Base-by-base conservation (phyloP, 2,888 invertebrate genomes). In the Ennomos fuscantarius region DNA sequence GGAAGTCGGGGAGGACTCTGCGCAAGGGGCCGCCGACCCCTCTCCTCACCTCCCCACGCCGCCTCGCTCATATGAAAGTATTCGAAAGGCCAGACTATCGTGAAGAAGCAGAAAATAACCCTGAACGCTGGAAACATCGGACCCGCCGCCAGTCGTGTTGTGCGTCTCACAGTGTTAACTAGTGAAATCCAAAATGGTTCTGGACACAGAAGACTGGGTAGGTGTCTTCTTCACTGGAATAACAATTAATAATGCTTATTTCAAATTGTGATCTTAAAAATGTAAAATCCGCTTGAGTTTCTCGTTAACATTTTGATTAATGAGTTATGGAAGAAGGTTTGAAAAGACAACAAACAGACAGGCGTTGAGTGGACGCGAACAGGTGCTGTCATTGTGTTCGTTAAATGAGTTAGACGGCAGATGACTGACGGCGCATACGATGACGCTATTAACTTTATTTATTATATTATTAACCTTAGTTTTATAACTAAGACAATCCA, bases 101-200 rank as follows among this genome's bases (percentile, higher is more conserved):
- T 82, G 84, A 79, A 82, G 74, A 79, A 86, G 88, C 88, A 86
- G 88, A 90, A 84, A 91, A 92, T 92, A 92, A 90, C 89, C 88
- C 89, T 86, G 89, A 88, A 87, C 88, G 89, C 84, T 88, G 91
- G 87, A 89, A 87, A 77, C 87, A 77, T 74, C 80, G 83, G 76
- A 79, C 73, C 81, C 70, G 78, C 78, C 75, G 82, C 76, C 91
- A 92, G 91, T 92, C 91, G 91, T 92, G 91, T 91, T 91, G 91
- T 92, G 91, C 89, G 90, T 90, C 91, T 91, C 91, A 87, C 76
- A 89, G 91, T 91, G 91, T 81, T 89, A 89, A 88, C 91, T 81
- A 89, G 92, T 92, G 90, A 89, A 81, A 86, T 84, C 78, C 81
- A 89, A 84, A 82, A 92, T 92, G 92, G 91, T 81, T 88, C 87